Percentiles rank a stretch among this genome's conserved stretches.
Evolutionary conservation across 2,888 invertebrate species (phyloP).

Genomic region (Caradrina kadenii): DNA sequence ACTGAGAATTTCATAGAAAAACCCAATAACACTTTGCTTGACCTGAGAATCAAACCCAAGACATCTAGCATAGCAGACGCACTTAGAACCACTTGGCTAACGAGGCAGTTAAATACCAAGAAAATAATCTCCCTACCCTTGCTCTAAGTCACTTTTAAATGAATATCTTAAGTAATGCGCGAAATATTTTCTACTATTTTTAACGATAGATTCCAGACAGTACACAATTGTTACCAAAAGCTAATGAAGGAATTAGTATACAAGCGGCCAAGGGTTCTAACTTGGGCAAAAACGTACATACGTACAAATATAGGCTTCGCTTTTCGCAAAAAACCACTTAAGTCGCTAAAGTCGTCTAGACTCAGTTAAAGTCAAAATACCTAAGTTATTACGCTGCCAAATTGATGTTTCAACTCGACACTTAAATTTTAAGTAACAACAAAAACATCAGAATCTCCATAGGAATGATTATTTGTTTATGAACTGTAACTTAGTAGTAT

Average conservation of each 20-base stretch:
- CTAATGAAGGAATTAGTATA: conserved; percentile 8
- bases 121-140: too few species aligned
- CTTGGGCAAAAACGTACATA: background rate
- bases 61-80: too few species aligned
- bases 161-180: too few species aligned
- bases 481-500: too few species aligned
- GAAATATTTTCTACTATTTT: background rate
- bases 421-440: background rate
- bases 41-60: too few species aligned
- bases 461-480: too few species aligned
- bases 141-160: too few species aligned
- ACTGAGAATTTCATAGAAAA: too few species aligned
- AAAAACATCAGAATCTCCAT: background rate
- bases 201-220: background rate
- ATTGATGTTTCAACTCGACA: too few species aligned
- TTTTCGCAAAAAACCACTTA: background rate
- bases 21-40: too few species aligned
- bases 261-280: background rate
- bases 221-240: conserved; percentile 3
- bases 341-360: background rate
- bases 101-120: too few species aligned
- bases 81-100: too few species aligned
- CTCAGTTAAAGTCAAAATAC: background rate
- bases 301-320: background rate
- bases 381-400: background rate